A percentile compares a stretch with the other conserved stretches of the same genome.
phyloP scores from a whole-genome alignment of 2,113 vertebrate genomes.

The Mustela lutreola region DNA sequence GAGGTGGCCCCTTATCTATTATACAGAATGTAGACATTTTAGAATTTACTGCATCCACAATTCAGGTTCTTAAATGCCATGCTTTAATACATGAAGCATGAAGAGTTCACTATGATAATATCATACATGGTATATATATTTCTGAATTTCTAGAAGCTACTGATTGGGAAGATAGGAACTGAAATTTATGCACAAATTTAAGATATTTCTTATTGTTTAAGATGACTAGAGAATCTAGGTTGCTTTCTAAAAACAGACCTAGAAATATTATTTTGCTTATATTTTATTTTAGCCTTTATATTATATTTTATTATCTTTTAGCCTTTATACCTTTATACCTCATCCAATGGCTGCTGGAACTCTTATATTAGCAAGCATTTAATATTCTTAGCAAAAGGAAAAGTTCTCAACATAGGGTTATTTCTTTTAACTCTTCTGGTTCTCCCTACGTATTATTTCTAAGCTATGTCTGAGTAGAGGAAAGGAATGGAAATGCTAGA shows the following conservation, averaged over 20 bases:
- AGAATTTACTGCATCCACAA: neutral
- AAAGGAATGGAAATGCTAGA: neutral
- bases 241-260: neutral
- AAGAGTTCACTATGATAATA: neutral
- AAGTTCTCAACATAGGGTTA: neutral
- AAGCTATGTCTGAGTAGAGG: neutral
- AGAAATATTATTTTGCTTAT: neutral
- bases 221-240: neutral
- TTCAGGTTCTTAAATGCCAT: neutral
- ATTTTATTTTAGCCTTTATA: neutral
- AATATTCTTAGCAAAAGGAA: constrained; percentile 1
- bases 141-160: neutral
- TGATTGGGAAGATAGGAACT: neutral
- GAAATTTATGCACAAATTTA: neutral
- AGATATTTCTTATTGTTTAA: constrained; percentile 35
- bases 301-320: neutral
- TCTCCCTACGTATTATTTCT: constrained; percentile 17
- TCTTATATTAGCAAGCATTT: neutral
- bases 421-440: neutral
- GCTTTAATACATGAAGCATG: neutral
- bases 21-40: neutral
- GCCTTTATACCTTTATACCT: constrained; percentile 13
- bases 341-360: constrained; percentile 21
- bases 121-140: neutral
- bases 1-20: neutral